Base-by-base conservation (phyloP, 2,888 invertebrate genomes). In the Willowsia nigromaculata region DNA sequence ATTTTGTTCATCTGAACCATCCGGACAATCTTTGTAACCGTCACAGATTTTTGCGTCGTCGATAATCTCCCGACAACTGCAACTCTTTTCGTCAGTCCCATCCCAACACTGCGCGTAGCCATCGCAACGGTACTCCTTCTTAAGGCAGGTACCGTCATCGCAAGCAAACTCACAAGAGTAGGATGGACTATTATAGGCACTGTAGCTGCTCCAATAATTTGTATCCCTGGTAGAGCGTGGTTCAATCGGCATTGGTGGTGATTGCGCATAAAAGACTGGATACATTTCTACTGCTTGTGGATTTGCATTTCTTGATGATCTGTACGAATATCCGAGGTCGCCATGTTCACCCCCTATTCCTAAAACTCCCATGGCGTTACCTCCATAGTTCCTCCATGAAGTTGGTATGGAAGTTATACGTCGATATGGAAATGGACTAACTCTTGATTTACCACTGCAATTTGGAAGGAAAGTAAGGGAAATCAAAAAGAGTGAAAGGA, bases 1-100 rank as follows among this genome's bases (percentile, higher is more conserved):
- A 2, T 71, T 68, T 2, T 33, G 13, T 71, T 92, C 92, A 81
- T 92, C 92, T 33, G 84, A 81, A 0, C 90, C 90, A n/a, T 59
- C 47, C 0, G 90, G 89, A 43, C 90, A 86, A 33, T 88, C 88
- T 71, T 96, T 95, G 93, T 96, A 97, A 18, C 97, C 97, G 93
- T 98, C 98, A 93, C 98, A 98, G 0, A 96, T 93, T 91, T 96
- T 95, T 2, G 95, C 94, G 68, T 94, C 94, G 18, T 95, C 95
- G 13, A 97, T 95, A 87, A 97, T 95, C n/a, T 96, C 94, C 88
- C 95, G 95, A 93, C 98, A 98, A 0, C 95, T 95, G 93, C 98
- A 98, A 13, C 94, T 94, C 0, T 94, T 94, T 94, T 98, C 98
- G 93, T 98, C 98, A 92, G 97, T 97, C 0, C 95, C 95, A 93